Evolutionary conservation across 2,888 invertebrate species (phyloP).

Genomic region (Apamea epomidion): DNA sequence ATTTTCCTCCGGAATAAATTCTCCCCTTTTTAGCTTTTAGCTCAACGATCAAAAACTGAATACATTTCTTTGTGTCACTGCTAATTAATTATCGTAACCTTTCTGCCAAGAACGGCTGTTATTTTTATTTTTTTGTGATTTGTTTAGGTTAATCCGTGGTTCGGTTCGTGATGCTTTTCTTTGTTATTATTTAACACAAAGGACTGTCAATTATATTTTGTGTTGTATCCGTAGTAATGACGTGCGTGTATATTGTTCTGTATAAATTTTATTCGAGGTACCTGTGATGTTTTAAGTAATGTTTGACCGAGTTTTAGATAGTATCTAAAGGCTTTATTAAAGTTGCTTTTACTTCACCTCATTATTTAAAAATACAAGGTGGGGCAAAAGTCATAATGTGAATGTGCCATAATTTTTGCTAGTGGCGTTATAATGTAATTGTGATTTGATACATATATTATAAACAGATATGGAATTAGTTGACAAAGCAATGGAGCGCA

Average conservation of each 20-base stretch:
- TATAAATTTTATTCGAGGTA: background rate
- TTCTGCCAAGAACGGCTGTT: constrained; percentile 44
- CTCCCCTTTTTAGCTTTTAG: constrained; percentile 70
- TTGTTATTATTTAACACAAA: constrained; percentile 34
- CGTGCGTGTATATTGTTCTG: background rate
- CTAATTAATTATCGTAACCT: constrained; percentile 66
- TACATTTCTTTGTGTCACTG: constrained; percentile 68
- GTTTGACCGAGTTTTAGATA: background rate
- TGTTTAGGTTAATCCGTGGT: constrained; percentile 51
- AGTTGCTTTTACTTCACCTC: background rate
- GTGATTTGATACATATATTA: background rate
- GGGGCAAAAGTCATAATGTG: background rate
- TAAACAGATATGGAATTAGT: background rate
- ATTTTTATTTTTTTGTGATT: constrained; percentile 58
- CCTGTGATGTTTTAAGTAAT: background rate
- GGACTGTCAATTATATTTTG: constrained; percentile 34
- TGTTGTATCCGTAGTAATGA: constrained; percentile 14
- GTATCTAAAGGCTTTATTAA: constrained; percentile 1
- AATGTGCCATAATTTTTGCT: background rate
- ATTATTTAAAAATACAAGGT: background rate
- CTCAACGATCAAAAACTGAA: constrained; percentile 70
- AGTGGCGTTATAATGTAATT: background rate
- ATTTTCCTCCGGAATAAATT: constrained; percentile 71
- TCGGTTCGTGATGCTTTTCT: constrained; percentile 43
- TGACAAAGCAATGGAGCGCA: background rate